These are phyloP conservation scores for Agonopterix subpropinquella DNA, from an alignment of 2,888 invertebrate species.

Conservation along the genomic window DNA sequence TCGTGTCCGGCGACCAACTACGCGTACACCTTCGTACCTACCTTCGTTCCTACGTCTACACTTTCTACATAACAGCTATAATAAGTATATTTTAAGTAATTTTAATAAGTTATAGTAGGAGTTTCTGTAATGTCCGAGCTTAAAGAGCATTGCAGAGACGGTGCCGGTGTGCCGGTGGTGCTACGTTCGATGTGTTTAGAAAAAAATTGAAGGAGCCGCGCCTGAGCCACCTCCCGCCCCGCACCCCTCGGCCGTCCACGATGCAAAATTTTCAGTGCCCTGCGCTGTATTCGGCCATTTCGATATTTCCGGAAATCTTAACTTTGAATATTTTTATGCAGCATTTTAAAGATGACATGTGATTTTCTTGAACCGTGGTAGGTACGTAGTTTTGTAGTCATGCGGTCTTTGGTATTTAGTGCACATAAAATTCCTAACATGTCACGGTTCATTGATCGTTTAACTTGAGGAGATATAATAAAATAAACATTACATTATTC, in stretches of 20 bases:
- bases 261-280: slow-evolving; percentile 57
- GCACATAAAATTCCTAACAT: no score
- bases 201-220: slow-evolving; percentile 44
- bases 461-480: no score
- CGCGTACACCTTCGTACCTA: not conserved
- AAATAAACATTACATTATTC: no score
- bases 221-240: slow-evolving; percentile 25
- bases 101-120: not conserved
- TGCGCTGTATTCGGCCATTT: slow-evolving; percentile 43
- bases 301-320: slow-evolving; percentile 4
- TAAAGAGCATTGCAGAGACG: slow-evolving; percentile 15
- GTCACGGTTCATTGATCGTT: no score
- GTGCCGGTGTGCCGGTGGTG: no score
- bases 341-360: no score
- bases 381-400: no score
- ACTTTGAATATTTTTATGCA: no score
- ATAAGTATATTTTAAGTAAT: not conserved
- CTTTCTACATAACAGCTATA: slow-evolving; percentile 6
- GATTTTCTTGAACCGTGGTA: no score
- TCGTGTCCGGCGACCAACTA: slow-evolving; percentile 32
- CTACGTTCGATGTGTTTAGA: slow-evolving; percentile 34
- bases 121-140: slow-evolving; percentile 9
- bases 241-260: slow-evolving; percentile 37
- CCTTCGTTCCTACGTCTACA: not conserved
- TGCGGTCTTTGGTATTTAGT: no score